Conservation (phyloP, 2,113 vertebrate species). For the Collichthys lucidus region DNA sequence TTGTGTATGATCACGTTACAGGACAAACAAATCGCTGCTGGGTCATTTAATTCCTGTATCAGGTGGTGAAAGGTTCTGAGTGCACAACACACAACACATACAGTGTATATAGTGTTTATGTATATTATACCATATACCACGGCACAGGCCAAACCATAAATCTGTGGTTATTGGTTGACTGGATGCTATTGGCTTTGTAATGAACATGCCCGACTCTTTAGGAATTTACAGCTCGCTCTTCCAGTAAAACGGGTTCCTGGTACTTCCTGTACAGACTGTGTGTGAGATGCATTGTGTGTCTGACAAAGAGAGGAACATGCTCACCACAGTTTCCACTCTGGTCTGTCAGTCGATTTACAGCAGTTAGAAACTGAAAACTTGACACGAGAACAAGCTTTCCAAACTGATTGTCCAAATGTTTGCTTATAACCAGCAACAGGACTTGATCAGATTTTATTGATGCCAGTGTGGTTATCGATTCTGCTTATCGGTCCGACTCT, state of each 20-base stretch:
- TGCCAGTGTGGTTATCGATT: too few relatives aligned
- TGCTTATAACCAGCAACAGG: too few relatives aligned
- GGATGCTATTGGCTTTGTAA: conserved; percentile 56
- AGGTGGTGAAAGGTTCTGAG: not conserved
- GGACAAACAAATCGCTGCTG: not conserved
- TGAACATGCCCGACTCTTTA: conserved; percentile 46
- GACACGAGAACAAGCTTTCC: too few relatives aligned
- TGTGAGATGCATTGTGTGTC: not conserved
- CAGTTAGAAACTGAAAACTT: too few relatives aligned
- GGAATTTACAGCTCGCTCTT: conserved; percentile 58
- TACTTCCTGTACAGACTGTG: conserved; percentile 4
- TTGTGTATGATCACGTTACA: too few relatives aligned
- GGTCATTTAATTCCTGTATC: not conserved
- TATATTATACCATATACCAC: conserved; percentile 25
- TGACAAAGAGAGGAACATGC: not conserved
- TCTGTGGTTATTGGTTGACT: conserved; percentile 43
- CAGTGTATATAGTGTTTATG: not conserved
- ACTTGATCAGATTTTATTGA: too few relatives aligned
- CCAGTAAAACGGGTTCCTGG: conserved; percentile 33
- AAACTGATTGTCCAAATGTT: too few relatives aligned
- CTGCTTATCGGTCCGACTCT: too few relatives aligned
- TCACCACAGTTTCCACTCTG: too few relatives aligned
- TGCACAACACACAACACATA: not conserved
- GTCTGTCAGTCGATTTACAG: too few relatives aligned
- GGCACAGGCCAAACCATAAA: conserved; percentile 40